Conservation (phyloP, 2,797 vertebrate species). For the Enteromius afrohamiltoni region DNA sequence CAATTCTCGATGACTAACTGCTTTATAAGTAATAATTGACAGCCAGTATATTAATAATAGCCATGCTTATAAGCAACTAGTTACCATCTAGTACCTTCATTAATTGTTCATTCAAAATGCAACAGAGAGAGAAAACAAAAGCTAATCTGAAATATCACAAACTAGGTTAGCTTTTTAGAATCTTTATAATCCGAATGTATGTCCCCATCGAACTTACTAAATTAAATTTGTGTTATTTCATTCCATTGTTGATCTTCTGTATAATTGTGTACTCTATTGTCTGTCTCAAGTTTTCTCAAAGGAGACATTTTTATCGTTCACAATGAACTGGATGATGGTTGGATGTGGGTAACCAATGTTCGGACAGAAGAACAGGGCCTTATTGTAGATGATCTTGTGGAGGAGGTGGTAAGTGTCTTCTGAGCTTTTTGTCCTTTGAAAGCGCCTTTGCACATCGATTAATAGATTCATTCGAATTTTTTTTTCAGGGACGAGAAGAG, state of each 20-base stretch:
- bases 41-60: too few relatives aligned
- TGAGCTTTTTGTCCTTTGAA: slow-evolving; percentile 12
- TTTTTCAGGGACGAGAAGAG: slow-evolving; percentile 91
- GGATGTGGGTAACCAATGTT: slow-evolving; percentile 99
- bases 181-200: neutral
- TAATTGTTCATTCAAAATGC: neutral
- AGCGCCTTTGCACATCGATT: slow-evolving; percentile 32
- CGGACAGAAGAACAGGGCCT: slow-evolving; percentile 98
- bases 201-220: too few relatives aligned
- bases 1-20: neutral
- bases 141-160: neutral
- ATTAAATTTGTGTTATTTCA: neutral
- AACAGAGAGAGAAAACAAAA: neutral
- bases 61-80: too few relatives aligned
- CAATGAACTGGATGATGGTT: slow-evolving; percentile 98
- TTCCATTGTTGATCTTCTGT: neutral
- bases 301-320: slow-evolving; percentile 99
- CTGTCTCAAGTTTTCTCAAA: slow-evolving; percentile 90
- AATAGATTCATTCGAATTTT: slow-evolving; percentile 45
- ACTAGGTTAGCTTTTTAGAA: neutral
- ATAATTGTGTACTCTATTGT: slow-evolving; percentile 27
- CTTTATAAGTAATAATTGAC: too few relatives aligned
- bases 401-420: slow-evolving; percentile 91
- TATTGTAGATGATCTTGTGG: slow-evolving; percentile 96
- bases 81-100: neutral